A percentile compares a stretch with the other conserved stretches of the same genome.
Evolutionary conservation across 1,140 invertebrate genomes (phyloP).

Genomic region (Brachionus rotundiformis): DNA sequence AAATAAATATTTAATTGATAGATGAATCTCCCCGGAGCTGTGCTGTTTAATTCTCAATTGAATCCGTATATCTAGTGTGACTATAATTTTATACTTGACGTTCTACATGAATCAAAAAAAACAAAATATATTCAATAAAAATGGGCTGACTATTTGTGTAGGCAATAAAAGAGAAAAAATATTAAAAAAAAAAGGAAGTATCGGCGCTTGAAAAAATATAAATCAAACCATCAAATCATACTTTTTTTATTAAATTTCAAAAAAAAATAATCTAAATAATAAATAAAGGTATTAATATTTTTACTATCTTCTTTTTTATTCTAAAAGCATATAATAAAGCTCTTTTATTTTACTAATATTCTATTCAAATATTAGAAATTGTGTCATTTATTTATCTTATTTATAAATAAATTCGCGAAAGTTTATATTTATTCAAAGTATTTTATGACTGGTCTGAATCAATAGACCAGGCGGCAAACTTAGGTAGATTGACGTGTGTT

Average conservation of each 20-base stretch:
- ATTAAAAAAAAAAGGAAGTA: constrained; percentile 27
- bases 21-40: neutral
- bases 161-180: constrained; percentile 15
- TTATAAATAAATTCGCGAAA: constrained; percentile 25
- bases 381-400: constrained; percentile 46
- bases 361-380: constrained; percentile 36
- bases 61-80: neutral
- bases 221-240: neutral
- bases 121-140: neutral
- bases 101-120: neutral
- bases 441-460: constrained; percentile 31
- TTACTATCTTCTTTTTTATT: constrained; percentile 16
- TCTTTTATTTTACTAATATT: constrained; percentile 25
- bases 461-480: neutral
- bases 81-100: neutral
- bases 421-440: constrained; percentile 27
- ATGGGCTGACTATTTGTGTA: constrained; percentile 18
- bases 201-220: constrained; percentile 10
- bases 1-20: neutral
- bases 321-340: constrained; percentile 8
- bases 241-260: constrained; percentile 35
- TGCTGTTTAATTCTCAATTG: neutral
- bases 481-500: neutral
- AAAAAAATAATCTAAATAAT: constrained; percentile 44
- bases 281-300: constrained; percentile 47